Evolutionary conservation across 2,888 invertebrate genomes (phyloP), one percentile per base, ranked within the genome.

Genomic region (Eudiplozoon nipponicum): DNA sequence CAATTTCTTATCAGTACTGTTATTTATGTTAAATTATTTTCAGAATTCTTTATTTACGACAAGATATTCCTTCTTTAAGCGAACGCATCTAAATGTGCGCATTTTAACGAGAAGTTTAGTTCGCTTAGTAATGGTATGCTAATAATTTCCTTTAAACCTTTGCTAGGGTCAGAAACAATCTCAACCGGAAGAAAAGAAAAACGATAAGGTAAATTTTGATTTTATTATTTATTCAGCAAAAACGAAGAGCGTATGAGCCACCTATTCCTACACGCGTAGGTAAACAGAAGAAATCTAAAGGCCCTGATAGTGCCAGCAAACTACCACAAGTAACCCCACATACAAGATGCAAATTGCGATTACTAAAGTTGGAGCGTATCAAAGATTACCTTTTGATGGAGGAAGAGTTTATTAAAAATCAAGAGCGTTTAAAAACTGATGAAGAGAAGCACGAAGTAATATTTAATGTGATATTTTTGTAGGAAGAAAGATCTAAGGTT

Each of bases 381-480:
- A 94, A 94, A 61, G 94, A 94, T 65, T 98, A 84, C 56, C 63
- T 94, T 3, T 63, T 94, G 47, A 84, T 94, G 86, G 94, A 94
- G 57, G 90, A 90, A 56, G 94, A 98, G 55, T 94, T 94, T 54
- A 86, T 98, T 52, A 70, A 77, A 39, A 94, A 94, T 52, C 90
- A 94, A 57, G 90, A 98, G 60, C 68, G 86, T 45, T 63, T 94
- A 18, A 94, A 94, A 61, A 90, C 94, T 1, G 90, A 94, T 55
- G 94, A 98, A 60, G 90, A 94, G 52, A 84, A 86, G 55, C 84
- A 90, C 54, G 94, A 94, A 61, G 68, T 61, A 42, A 36, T 3
- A 1, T 1, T 39, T 11, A 33, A 28, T n/a, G 3, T 15, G 18
- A n/a, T 31, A 28, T 36, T 31, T 9, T 33, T 48, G 9, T 46